These are phyloP conservation scores for Hymenochirus boettgeri DNA, from an alignment of 2,113 vertebrate species.

Conservation along the genomic window DNA sequence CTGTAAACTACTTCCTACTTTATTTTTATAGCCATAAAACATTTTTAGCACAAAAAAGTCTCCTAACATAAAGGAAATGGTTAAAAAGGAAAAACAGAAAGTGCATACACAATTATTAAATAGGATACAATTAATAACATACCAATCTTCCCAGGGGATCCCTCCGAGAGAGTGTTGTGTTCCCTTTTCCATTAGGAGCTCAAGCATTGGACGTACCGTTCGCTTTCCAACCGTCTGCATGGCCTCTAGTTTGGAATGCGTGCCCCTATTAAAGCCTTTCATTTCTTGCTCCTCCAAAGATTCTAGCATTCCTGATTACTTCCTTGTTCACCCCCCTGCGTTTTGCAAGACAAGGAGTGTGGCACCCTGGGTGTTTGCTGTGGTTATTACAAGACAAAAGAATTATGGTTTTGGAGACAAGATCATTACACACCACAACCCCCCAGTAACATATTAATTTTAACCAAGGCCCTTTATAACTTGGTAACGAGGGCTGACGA, in stretches of 20 bases:
- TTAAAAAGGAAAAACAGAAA: too few relatives aligned
- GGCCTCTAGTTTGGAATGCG: slow-evolving; percentile 91
- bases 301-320: slow-evolving; percentile 90
- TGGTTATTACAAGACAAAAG: slow-evolving; percentile 44
- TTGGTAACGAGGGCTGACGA: too few relatives aligned
- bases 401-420: too few relatives aligned
- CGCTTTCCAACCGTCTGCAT: slow-evolving; percentile 94
- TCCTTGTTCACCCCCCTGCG: slow-evolving; percentile 95
- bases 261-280: slow-evolving; percentile 92
- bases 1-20: too few relatives aligned
- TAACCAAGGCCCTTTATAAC: too few relatives aligned
- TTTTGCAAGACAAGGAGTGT: slow-evolving; percentile 94
- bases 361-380: slow-evolving; percentile 95
- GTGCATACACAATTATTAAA: too few relatives aligned
- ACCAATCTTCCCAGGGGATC: neutral
- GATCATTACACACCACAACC: too few relatives aligned
- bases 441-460: too few relatives aligned
- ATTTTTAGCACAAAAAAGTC: too few relatives aligned
- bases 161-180: slow-evolving; percentile 33
- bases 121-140: too few relatives aligned
- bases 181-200: slow-evolving; percentile 23
- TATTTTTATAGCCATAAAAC: too few relatives aligned
- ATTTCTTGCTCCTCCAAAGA: slow-evolving; percentile 95
- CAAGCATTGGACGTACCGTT: slow-evolving; percentile 71
- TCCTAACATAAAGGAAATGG: neutral